Percentiles rank a stretch among this genome's conserved stretches.
Evolutionary conservation across 1,140 invertebrate genomes (phyloP).

Genomic region (Diorhabda elongata): DNA sequence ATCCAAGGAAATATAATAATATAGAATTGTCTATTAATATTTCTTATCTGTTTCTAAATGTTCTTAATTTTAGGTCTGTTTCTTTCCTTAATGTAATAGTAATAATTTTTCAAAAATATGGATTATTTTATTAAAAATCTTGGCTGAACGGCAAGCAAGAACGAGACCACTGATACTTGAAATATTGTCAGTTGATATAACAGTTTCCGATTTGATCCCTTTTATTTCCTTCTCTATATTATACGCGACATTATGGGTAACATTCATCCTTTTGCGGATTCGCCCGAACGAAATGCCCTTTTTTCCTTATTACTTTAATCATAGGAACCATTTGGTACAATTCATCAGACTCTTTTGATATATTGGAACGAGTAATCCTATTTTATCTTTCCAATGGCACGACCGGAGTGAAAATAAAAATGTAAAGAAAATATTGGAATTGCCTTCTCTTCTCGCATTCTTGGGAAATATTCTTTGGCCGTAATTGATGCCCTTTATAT

Average conservation of each 20-base stretch:
- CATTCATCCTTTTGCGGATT: slow-evolving; percentile 35
- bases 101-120: too few relatives aligned
- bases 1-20: too few relatives aligned
- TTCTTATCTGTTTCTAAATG: too few relatives aligned
- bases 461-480: background rate
- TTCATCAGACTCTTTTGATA: slow-evolving; percentile 41
- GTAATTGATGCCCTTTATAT: slow-evolving; percentile 1
- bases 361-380: slow-evolving; percentile 25
- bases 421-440: background rate
- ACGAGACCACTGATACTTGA: background rate
- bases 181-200: slow-evolving; percentile 1
- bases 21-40: too few relatives aligned
- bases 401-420: background rate
- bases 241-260: background rate
- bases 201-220: background rate
- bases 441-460: background rate
- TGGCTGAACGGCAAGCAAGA: background rate
- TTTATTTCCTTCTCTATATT: slow-evolving; percentile 1
- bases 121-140: background rate
- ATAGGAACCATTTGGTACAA: slow-evolving; percentile 45
- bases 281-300: slow-evolving; percentile 34
- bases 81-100: too few relatives aligned
- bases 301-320: slow-evolving; percentile 46
- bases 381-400: background rate
- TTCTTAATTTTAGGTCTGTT: too few relatives aligned